Base-by-base conservation (phyloP, 2,888 invertebrate genomes). In the Leptothorax acervorum region DNA sequence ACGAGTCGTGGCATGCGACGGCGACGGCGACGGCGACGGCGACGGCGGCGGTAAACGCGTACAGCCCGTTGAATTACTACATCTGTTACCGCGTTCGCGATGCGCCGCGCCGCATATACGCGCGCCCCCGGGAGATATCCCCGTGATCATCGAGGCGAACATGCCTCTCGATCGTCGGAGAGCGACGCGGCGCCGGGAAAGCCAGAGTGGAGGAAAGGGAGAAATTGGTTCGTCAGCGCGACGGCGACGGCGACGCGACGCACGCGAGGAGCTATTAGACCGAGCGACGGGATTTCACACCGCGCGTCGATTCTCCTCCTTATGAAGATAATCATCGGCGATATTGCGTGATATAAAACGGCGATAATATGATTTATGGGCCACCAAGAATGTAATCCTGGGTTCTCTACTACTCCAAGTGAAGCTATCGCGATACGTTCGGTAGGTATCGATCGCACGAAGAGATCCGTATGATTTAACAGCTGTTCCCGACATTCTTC, bases 11-110 rank as follows among this genome's bases (percentile, higher is more conserved):
- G 85, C 73, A 79, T 45, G 73, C 79, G 79, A 48, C 48, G 45
- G 23, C 84, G 68, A 9, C 55, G 45, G 45, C 79, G 85, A 78
- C 45, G 9, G 42, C 5, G 62, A 3, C 11, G 35, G 68, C 28
- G 65, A 12, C 42, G 55, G 42, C 84, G 15, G 35, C 70, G 70
- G 31, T 83, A 85, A 82, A 76, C 85, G 76, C 76, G 76, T 70
- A 81, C 65, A 85, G 73, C 74, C 71, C 68, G 86, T 57, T 87
- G 86, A 90, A 90, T 90, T 90, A 88, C 90, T 88, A 86, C 86
- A 89, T 89, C 85, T 89, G 89, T 89, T 87, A 85, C 84, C 79
- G 66, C 62, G 83, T 45, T 65, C 81, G 48, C 82, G 78, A 82
- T 79, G 76, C 57, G 60, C 23, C 65, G 66, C 73, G 42, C 11